A percentile compares a stretch with the other conserved stretches of the same genome.
These are phyloP conservation scores for Drosophila busckii DNA, from an alignment of 1,140 invertebrate genomes.

Conservation along the genomic window DNA sequence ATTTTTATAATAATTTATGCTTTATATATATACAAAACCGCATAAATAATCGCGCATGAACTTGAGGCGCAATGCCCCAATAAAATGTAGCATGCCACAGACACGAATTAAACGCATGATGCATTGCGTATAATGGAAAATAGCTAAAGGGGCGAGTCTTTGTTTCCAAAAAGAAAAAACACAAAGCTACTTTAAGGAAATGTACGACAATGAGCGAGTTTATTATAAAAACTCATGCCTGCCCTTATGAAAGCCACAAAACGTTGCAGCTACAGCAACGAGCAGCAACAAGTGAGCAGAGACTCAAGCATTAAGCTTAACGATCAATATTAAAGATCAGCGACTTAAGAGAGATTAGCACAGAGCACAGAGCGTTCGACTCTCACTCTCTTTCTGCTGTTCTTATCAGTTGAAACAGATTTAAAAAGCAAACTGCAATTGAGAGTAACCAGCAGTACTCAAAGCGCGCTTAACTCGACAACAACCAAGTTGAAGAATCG, in stretches of 20 bases:
- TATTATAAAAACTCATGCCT: constrained; percentile 27
- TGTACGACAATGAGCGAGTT: constrained; percentile 6
- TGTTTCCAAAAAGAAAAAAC: constrained; percentile 37
- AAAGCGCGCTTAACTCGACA: constrained; percentile 3
- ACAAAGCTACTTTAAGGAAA: constrained; percentile 39
- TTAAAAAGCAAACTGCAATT: constrained; percentile 19
- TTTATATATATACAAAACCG: too few relatives aligned
- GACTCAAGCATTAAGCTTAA: too few relatives aligned
- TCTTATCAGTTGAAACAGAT: constrained; percentile 24
- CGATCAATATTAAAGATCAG: too few relatives aligned
- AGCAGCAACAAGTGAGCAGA: constrained; percentile 1
- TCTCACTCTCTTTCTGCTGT: too few relatives aligned
- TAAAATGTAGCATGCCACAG: constrained; percentile 37
- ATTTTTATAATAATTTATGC: too few relatives aligned
- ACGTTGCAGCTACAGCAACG: not conserved
- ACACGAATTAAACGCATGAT: constrained; percentile 56
- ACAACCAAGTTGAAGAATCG: constrained; percentile 4
- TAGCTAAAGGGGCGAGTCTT: constrained; percentile 20
- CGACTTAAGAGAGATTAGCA: not conserved
- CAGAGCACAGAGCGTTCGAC: constrained; percentile 9
- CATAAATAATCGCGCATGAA: too few relatives aligned
- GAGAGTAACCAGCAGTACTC: constrained; percentile 9
- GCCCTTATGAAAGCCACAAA: not conserved
- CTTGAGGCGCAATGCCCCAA: constrained; percentile 23
- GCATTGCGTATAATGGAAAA: constrained; percentile 29